Percentiles rank a stretch among this genome's conserved stretches.
These are phyloP conservation scores for Pseudomyrmex cubaensis DNA, from an alignment of 1,140 invertebrate genomes.

Conservation along the genomic window DNA sequence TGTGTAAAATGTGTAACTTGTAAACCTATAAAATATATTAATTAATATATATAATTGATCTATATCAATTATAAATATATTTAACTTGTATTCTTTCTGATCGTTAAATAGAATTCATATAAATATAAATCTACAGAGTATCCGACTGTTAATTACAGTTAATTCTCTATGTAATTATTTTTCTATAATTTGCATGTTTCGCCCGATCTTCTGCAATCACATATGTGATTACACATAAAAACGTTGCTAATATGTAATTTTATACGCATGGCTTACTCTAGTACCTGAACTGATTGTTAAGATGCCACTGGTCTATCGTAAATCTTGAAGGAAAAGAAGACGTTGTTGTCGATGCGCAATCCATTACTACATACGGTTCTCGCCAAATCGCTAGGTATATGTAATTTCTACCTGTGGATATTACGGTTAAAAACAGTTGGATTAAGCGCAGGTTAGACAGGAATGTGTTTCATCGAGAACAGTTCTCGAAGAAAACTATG, in stretches of 20 bases:
- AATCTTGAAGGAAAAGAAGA: constrained; percentile 87
- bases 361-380: constrained; percentile 59
- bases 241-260: background rate
- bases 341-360: constrained; percentile 74
- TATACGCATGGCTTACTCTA: constrained; percentile 9
- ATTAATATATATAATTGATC: too few species aligned
- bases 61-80: too few species aligned
- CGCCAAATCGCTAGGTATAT: background rate
- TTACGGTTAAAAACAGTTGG: too few species aligned
- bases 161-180: background rate
- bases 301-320: constrained; percentile 90
- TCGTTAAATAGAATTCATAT: too few species aligned
- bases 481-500: background rate
- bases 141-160: background rate
- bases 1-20: too few species aligned
- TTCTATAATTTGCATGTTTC: too few species aligned
- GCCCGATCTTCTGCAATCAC: background rate
- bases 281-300: constrained; percentile 86
- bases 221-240: background rate
- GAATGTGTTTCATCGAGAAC: background rate
- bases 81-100: too few species aligned
- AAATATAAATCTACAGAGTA: too few species aligned
- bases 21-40: too few species aligned
- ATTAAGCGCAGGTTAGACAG: background rate
- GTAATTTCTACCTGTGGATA: background rate